These are phyloP conservation scores for Lamellibrachia columna DNA, from an alignment of 2,888 invertebrate genomes.

Conservation along the genomic window DNA sequence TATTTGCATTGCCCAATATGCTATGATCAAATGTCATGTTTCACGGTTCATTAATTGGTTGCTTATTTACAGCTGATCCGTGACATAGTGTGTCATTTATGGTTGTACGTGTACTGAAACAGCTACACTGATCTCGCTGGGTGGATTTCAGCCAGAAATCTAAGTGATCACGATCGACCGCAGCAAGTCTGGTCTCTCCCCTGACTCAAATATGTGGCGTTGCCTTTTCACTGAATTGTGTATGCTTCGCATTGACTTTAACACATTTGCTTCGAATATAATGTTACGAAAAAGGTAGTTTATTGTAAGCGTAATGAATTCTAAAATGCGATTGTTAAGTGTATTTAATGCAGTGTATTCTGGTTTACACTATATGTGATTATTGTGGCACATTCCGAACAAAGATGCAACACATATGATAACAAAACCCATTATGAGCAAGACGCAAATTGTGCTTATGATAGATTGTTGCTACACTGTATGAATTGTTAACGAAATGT, in stretches of 20 bases:
- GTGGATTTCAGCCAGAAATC: neutral
- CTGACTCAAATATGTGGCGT: neutral
- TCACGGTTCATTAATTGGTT: too few species aligned
- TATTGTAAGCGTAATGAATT: neutral
- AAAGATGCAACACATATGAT: too few species aligned
- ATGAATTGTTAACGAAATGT: neutral
- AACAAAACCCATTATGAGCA: too few species aligned
- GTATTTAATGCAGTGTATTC: too few species aligned
- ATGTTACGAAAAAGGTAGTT: neutral
- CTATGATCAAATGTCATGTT: too few species aligned
- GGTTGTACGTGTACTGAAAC: too few species aligned
- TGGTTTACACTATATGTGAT: neutral
- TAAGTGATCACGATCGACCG: neutral
- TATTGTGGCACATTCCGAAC: too few species aligned
- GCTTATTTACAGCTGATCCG: too few species aligned
- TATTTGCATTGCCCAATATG: too few species aligned
- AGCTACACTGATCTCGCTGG: too few species aligned
- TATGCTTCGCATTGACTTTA: neutral
- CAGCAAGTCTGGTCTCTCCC: neutral
- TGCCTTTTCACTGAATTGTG: neutral
- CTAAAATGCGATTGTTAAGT: neutral
- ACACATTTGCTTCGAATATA: neutral
- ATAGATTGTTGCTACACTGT: neutral
- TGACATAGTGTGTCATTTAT: too few species aligned
- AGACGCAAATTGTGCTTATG: too few species aligned